Conservation (phyloP, 2,888 invertebrate species). For the Habroteleia sp. region DNA sequence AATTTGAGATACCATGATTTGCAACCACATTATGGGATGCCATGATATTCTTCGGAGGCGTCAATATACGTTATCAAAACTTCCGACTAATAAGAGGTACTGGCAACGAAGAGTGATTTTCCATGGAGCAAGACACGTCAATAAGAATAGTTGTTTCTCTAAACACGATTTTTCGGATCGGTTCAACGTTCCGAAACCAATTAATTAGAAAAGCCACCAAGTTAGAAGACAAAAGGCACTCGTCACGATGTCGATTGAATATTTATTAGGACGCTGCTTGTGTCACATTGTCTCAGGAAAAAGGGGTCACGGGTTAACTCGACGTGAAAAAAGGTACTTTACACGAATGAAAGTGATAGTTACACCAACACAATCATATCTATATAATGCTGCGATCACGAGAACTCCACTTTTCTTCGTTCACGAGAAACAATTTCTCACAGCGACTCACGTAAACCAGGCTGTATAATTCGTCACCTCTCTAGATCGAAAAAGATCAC, state of each 20-base stretch:
- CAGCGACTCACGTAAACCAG: conserved; percentile 16
- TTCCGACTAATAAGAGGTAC: too few species aligned
- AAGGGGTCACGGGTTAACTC: conserved; percentile 72
- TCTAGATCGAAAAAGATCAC: too few species aligned
- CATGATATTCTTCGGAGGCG: too few species aligned
- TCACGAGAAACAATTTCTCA: conserved; percentile 52
- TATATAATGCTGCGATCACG: conserved; percentile 55
- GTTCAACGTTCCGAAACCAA: conserved; percentile 56
- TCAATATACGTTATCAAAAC: too few species aligned
- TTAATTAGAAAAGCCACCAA: conserved; percentile 68
- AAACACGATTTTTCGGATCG: conserved; percentile 50
- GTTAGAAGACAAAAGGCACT: conserved; percentile 68
- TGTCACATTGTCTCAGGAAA: conserved; percentile 70
- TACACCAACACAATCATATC: conserved; percentile 52
- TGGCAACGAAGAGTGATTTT: conserved; percentile 40
- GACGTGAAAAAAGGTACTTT: conserved; percentile 69
- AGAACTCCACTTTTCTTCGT: conserved; percentile 56
- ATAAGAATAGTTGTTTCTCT: conserved; percentile 37
- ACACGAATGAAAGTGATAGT: conserved; percentile 72
- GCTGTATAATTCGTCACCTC: too few species aligned
- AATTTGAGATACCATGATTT: too few species aligned
- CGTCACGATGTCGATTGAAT: conserved; percentile 74
- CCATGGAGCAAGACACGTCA: conserved; percentile 33
- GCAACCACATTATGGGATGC: too few species aligned
- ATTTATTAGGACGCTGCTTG: conserved; percentile 70